These are phyloP conservation scores for Aphaenogaster floridana DNA, from an alignment of 1,140 invertebrate genomes.

Conservation along the genomic window DNA sequence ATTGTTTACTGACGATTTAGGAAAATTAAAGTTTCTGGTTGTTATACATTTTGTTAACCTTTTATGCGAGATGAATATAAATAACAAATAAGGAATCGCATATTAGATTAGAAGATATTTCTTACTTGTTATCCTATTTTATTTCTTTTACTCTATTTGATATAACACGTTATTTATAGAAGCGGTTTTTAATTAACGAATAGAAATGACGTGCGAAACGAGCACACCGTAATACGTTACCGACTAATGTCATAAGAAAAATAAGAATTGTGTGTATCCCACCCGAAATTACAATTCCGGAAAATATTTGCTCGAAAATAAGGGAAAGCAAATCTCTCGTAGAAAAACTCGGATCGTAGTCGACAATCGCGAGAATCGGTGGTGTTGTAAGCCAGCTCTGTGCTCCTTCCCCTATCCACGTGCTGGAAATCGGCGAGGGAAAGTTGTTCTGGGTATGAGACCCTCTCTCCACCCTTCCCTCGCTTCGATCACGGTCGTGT, in stretches of 20 bases:
- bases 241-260: background rate
- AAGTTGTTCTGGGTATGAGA: constrained; percentile 74
- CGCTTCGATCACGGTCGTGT: constrained; percentile 57
- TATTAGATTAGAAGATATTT: background rate
- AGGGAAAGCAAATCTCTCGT: constrained; percentile 1
- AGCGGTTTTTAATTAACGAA: background rate
- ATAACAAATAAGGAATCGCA: background rate
- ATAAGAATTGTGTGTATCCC: background rate
- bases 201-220: too few relatives aligned
- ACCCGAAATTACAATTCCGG: constrained; percentile 5
- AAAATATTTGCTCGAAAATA: constrained; percentile 20
- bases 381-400: constrained; percentile 12
- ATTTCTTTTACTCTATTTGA: background rate
- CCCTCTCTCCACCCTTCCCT: constrained; percentile 25
- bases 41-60: background rate
- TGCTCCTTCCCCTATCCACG: background rate
- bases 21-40: too few relatives aligned
- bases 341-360: constrained; percentile 45
- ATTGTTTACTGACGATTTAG: too few relatives aligned
- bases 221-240: background rate
- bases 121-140: background rate
- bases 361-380: constrained; percentile 67
- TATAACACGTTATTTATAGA: background rate
- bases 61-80: background rate
- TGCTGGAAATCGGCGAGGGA: constrained; percentile 59